Base-by-base conservation (phyloP, 2,797 vertebrate species). In the Sebastes minor region DNA sequence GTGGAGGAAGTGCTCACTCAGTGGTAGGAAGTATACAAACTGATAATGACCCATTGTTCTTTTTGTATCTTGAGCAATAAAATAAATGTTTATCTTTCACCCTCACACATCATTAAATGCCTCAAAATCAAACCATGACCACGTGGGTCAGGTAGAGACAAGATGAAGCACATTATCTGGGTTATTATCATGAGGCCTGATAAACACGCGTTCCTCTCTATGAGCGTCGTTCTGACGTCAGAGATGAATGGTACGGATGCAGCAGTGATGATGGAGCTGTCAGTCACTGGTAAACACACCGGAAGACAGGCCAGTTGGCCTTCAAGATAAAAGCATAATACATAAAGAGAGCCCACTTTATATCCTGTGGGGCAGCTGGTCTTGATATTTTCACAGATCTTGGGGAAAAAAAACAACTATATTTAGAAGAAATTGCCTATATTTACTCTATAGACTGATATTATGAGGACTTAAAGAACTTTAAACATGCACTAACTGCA, bases 191-290 rank as follows among this genome's bases (percentile, higher is more conserved):
- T 23, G 64, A 23, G 49, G 56, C 59, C 64, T 61, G 60, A 86
- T 76, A 81, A 89, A 92, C 90, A 89, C 74, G 89, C 85, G 22
- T 38, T 33, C 22, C 14, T 60, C 64, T 81, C 78, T 71, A 59
- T 49, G 23, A 87, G 83, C 91, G 91, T 91, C 60, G 60, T 49
- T 89, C 68, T 92, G 93, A 95, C 94, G 94, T 95, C 90, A 92
- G 60, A 91, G 75, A 81, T 89, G 87, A 88, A 88, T 49, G 74
- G 76, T 30, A 33, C 27, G 35, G 73, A 82, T 77, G 86, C 89
- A 38, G 90, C 92, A 90, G 67, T 86, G 71, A 70, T 57, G 38
- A 63, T 2, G 57, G 22, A 75, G 68, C 59, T 64, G 78, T 79
- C 85, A 73, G 14, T 70, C 18, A 49, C 9, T 0, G 3, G 33